phyloP scores from a whole-genome alignment of 2,888 invertebrate species.

The Meganola albula region DNA sequence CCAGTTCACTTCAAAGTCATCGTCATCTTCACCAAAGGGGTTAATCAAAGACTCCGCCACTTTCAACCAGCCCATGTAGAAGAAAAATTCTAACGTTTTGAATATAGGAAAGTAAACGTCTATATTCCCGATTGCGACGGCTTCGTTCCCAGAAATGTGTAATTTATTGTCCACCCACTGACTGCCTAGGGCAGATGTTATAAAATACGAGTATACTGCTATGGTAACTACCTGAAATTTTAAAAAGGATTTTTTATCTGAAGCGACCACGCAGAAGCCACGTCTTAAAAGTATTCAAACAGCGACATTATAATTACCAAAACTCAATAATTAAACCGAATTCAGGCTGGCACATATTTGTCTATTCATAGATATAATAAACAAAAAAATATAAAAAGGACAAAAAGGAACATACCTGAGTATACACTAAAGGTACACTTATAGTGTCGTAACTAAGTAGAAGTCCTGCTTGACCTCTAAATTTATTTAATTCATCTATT shows the following conservation, averaged over 20 bases:
- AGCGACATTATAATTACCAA: too few species aligned
- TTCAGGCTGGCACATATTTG: too few species aligned
- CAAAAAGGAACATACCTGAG: slow-evolving; percentile 76
- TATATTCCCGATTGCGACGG: slow-evolving; percentile 77
- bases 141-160: slow-evolving; percentile 34
- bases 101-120: slow-evolving; percentile 95
- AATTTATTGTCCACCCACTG: slow-evolving; percentile 87
- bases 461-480: slow-evolving; percentile 86
- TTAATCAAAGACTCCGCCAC: slow-evolving; percentile 95
- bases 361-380: too few species aligned
- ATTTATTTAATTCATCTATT: slow-evolving; percentile 90
- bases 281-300: too few species aligned
- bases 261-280: too few species aligned
- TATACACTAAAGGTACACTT: slow-evolving; percentile 88
- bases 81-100: slow-evolving; percentile 91
- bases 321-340: too few species aligned
- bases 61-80: slow-evolving; percentile 94
- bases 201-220: slow-evolving; percentile 94
- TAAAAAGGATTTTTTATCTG: too few species aligned
- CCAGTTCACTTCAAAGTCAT: slow-evolving; percentile 96
- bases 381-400: too few species aligned
- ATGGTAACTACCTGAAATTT: slow-evolving; percentile 90
- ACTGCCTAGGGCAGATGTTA: slow-evolving; percentile 91
- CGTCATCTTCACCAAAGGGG: slow-evolving; percentile 94
- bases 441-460: slow-evolving; percentile 88